Base-by-base conservation (phyloP, 30 jellyfish, hydroid and myxozoan species). In the Sanderia malayensis region DNA sequence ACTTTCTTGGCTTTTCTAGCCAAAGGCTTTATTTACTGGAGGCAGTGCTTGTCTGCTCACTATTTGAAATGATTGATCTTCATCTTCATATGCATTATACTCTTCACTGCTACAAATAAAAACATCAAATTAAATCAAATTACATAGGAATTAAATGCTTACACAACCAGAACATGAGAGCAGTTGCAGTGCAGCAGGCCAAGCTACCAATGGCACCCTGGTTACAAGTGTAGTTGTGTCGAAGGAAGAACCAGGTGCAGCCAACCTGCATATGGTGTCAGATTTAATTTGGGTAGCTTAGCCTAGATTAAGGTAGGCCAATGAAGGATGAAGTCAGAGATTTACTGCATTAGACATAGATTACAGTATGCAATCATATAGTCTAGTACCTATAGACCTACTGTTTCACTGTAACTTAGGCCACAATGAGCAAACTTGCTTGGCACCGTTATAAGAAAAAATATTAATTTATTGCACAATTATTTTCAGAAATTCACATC, bases 1-100 rank as follows among this genome's bases (percentile, higher is more conserved):
- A 31, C 45, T 46, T 69, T 45, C 71, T 28, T 69, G 55, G 55
- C 55, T 41, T 41, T 41, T 41, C 15, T 41, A 41, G 55, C 55
- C 55, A 41, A 41, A 41, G 55, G 55, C 15, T 41, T 41, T 41
- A 41, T 41, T n/a, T n/a, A n/a, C n/a, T 41, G 55, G 55, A 15
- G 55, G 55, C 55, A 41, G 55, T 41, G 15, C 55, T 41, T 15
- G 55, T 41, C 55, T 41, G 15, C 55, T 41, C 55, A 41, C 55
- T 41, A 41, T 41, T 41, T 41, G 55, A 41, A 41, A 41, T 41
- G 55, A 41, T 41, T 41, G 55, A 15, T 41, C 55, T 41, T 41
- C 55, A 41, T 41, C 55, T 41, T 41, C 55, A 41, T 41, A 41
- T 8, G 55, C 8, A 41, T 41, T 41, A 41, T 41, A 41, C 55